These are phyloP conservation scores for Numenius arquata DNA, from an alignment of 2,113 vertebrate genomes.

Conservation along the genomic window DNA sequence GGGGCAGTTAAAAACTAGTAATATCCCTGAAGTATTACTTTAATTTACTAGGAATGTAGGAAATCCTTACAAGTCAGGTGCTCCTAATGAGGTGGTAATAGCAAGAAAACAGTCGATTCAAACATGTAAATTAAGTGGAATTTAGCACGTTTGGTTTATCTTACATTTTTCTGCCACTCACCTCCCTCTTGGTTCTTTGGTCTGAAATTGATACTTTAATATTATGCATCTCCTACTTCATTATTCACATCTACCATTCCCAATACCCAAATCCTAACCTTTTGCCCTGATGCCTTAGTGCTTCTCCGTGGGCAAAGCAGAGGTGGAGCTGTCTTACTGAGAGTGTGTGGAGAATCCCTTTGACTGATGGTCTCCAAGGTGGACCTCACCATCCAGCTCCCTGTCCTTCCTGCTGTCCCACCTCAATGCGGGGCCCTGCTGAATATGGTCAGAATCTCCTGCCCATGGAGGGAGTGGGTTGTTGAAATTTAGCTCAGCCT, in stretches of 20 bases:
- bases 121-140: not conserved
- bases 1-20: not conserved
- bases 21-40: not conserved
- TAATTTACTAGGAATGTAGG: not conserved
- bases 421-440: not conserved
- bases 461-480: accelerated
- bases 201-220: not conserved
- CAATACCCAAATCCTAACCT: not conserved
- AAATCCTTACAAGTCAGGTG: not conserved
- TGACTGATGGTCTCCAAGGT: not conserved
- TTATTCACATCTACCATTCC: not conserved
- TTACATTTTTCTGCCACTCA: not conserved
- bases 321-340: not conserved
- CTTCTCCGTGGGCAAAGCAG: not conserved
- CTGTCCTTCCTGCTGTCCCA: not conserved
- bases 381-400: not conserved
- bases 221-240: not conserved
- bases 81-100: not conserved
- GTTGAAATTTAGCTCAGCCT: not conserved
- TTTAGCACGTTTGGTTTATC: not conserved
- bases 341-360: not conserved
- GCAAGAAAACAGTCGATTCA: not conserved
- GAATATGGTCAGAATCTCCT: not conserved
- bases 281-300: not conserved
- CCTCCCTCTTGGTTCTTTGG: not conserved